Base-by-base conservation (phyloP, 2,888 invertebrate genomes). In the Tenthredo amoena region DNA sequence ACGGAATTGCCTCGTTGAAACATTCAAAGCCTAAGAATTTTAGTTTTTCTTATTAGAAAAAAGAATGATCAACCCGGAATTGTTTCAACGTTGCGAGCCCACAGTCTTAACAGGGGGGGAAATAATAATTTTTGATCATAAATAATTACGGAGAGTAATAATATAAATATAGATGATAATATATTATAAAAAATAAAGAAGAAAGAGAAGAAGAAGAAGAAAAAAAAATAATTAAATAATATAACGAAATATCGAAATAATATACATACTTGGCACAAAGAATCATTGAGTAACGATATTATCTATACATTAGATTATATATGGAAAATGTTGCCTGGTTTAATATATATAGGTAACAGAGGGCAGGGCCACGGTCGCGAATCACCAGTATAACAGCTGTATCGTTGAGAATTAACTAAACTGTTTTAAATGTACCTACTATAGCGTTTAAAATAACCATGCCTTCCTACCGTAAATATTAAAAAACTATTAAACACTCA, bases 221-320 rank as follows among this genome's bases (percentile, higher is more conserved):
- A 43, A 31, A 55, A 31, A 26, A 26, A 58, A 55, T n/a, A 21
- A 79, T 18, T 77, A 34, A 62, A 62, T 62, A 62, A 79, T 81
- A 40, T 62, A 62, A 81, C 40, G 68, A 47, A 58, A 81, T 81
- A 81, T 81, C 65, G 81, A 81, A 62, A 62, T 81, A 81, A 62
- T 81, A 62, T 37, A 74, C 40, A 74, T 72, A 81, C 83, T 83
- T 83, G 83, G 83, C 83, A 83, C 83, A 83, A 83, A 83, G 47
- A 83, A 83, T 83, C 83, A 83, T 83, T 83, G 83, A 83, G 43
- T 83, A 82, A 82, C 82, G 65, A 83, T 83, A 83, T 68, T 81
- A 43, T 68, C 68, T 47, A 83, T 71, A 65, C 68, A 55, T 55
- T 55, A 55, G 55, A 55, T 55, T 74, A 74, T 74, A 74, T 74